Base-by-base conservation (phyloP, 2,797 vertebrate species). In the Pseudochirops cupreus region DNA sequence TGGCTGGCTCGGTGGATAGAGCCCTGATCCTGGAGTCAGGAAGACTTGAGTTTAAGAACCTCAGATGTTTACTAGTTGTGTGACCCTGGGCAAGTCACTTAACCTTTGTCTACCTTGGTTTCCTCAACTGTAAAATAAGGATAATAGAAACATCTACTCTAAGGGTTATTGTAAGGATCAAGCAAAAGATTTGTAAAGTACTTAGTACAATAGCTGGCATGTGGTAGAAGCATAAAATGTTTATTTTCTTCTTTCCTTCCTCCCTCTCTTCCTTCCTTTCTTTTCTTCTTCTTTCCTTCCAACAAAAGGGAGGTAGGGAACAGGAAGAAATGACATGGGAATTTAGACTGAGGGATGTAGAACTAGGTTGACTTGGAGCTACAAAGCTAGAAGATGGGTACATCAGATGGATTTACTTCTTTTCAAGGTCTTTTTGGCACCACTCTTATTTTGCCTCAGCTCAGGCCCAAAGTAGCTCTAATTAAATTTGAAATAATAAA, bases 401-500 rank as follows among this genome's bases (percentile, higher is more conserved):
- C 14, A 55, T 26, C n/a, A 74, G 16, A 39, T 39, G 18, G 90
- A 89, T 0, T 0, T 12, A 3, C 13, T 39, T 74, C 33, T n/a
- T 54, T 1, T 1, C 12, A 18, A 56, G 28, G 14, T 26, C 62
- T 31, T 29, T 18, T 31, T 21, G 28, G 7, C 56, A 18, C 10
- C 9, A 26, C 3, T 46, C 62, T 92, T 28, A 14, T 29, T 31
- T 57, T 90, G 58, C 92, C 67, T 92, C 91, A 92, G 50, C 39
- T 56, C 13, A 7, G 55, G 53, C 18, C 92, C 12, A 87, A 94
- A 91, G 28, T 94, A 92, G 52, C 91, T 58, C 52, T 29, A 94
- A 94, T 92, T 96, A 92, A 95, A 92, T 91, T 90, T 53, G 57
- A 18, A 31, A 39, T 16, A 31, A 95, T 13, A 56, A 31, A 91